Evolutionary conservation across 2,797 vertebrate genomes (phyloP).

Genomic region (Streptopelia turtur): DNA sequence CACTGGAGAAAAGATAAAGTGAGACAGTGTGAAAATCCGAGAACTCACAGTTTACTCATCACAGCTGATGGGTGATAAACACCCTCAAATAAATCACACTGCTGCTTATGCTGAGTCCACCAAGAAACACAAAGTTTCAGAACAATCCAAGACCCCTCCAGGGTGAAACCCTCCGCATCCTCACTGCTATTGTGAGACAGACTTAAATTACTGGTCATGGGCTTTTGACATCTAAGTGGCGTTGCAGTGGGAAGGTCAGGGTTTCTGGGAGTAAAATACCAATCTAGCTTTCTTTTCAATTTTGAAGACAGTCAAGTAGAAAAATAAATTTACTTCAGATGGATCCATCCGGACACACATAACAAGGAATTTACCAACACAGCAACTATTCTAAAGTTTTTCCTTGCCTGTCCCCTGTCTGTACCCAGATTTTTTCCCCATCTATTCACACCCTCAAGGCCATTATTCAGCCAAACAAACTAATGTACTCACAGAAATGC

Average conservation of each 20-base stretch:
- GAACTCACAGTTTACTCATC: neutral
- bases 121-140: neutral
- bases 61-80: neutral
- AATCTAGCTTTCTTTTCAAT: neutral
- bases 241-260: neutral
- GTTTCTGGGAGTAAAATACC: neutral
- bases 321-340: neutral
- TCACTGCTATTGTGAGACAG: neutral
- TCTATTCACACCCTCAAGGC: neutral
- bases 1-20: constrained; percentile 78
- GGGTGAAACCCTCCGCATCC: neutral
- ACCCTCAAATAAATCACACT: neutral
- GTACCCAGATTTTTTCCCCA: neutral
- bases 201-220: neutral
- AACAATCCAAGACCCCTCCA: neutral
- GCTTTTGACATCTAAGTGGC: neutral
- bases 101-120: neutral
- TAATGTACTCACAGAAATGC: constrained; percentile 89
- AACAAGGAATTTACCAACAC: neutral
- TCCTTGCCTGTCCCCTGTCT: neutral
- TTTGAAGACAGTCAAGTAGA: neutral
- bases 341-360: accelerated
- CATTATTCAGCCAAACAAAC: neutral
- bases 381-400: neutral
- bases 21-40: neutral